Percentiles rank a stretch among this genome's conserved stretches.
These are phyloP conservation scores for Decapterus maruadsi DNA, from an alignment of 2,797 vertebrate species.

Conservation along the genomic window DNA sequence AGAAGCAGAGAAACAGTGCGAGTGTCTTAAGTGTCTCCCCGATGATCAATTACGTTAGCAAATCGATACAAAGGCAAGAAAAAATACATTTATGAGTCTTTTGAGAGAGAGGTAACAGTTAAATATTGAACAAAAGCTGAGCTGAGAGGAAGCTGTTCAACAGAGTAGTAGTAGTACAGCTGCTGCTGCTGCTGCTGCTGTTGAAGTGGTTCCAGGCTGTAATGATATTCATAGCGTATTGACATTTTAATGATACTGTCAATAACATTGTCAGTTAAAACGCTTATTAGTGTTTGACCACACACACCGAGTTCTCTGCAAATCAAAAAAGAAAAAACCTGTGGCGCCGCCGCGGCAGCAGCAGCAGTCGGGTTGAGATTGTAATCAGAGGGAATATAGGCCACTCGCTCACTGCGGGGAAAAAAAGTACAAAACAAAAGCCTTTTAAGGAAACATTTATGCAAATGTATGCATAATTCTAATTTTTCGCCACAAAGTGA, in stretches of 20 bases:
- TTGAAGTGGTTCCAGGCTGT: constrained; percentile 6
- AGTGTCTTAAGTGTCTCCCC: constrained; percentile 62
- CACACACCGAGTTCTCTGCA: background rate
- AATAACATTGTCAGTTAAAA: constrained; percentile 50
- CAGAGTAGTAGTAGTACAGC: too few relatives aligned
- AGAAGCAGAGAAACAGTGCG: constrained; percentile 46
- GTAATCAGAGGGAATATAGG: constrained; percentile 74
- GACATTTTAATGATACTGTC: constrained; percentile 49
- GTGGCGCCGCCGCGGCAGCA: background rate
- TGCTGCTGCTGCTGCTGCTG: too few relatives aligned
- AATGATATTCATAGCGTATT: constrained; percentile 46
- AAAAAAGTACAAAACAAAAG: constrained; percentile 61
- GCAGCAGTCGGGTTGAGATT: constrained; percentile 49
- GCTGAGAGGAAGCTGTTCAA: too few relatives aligned
- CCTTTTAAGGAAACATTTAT: constrained; percentile 74
- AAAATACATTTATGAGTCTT: constrained; percentile 61
- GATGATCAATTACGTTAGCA: constrained; percentile 70
- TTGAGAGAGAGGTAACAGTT: constrained; percentile 38
- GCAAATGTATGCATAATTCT: constrained; percentile 75
- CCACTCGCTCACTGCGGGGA: constrained; percentile 75
- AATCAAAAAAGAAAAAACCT: constrained; percentile 23
- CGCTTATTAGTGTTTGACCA: constrained; percentile 41
- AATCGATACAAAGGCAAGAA: constrained; percentile 64
- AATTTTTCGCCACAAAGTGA: constrained; percentile 61
- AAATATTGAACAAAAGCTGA: constrained; percentile 32